Evolutionary conservation across 1,140 invertebrate genomes (phyloP), one percentile per base, ranked within the genome.

Genomic region (Drosophila novamexicana): DNA sequence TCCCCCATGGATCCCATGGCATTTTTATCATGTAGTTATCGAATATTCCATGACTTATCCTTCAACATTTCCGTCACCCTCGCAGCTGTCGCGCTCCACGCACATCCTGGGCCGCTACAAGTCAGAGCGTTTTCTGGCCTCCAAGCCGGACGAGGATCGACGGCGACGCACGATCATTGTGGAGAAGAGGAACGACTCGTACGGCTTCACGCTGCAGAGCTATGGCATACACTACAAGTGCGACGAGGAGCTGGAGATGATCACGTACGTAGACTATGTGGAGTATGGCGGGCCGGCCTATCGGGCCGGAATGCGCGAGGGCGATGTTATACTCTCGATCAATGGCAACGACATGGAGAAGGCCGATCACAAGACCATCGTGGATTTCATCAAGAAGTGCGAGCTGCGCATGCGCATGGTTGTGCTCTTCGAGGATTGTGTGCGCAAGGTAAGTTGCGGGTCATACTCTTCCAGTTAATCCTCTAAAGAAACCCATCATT

Each of bases 241-340:
- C 91, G 97, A 97, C 70, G 93, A 93, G 63, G 94, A 95, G 83
- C 93, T 95, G 61, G 97, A 98, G 92, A 97, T 98, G 93, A 97
- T 98, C 22, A 98, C 98, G 0, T 99, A 98, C 85, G 98, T 99
- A 29, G 98, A 99, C 91, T 98, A 97, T 86, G 97, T 99, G n/a
- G 97, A 98, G 78, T 95, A 96, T 64, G 96, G 97, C 64, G 97
- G 97, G 0, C 96, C 98, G 6, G 97, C 97, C 0, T 97, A 96
- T 73, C 94, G 95, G 69, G 97, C 97, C 0, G 98, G 98, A 0
- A 98, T 99, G 97, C 94, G 97, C 1, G 97, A 97, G 93, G 98
- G 97, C 44, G 98, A 98, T 92, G 97, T 99, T 1, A 98, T 99
- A 75, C 93, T 99, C 12, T 98, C 97, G 10, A 98, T 99, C 75